phyloP scores from a whole-genome alignment of 2,113 vertebrate species.

The Phoxinus phoxinus region DNA sequence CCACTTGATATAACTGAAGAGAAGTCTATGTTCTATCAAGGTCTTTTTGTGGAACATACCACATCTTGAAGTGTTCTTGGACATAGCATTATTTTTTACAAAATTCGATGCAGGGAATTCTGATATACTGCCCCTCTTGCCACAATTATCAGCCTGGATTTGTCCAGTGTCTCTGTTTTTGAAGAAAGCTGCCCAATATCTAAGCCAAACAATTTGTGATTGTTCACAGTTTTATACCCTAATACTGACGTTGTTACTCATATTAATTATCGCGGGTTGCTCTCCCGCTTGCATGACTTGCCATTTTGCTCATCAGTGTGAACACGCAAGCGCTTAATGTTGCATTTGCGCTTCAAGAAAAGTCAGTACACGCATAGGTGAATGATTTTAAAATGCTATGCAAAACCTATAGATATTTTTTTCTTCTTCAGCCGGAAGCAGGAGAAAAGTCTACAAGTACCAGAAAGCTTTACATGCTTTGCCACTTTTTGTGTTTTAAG shows the following conservation, averaged over 20 bases:
- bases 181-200: slow-evolving; percentile 32
- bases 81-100: neutral
- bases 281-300: slow-evolving; percentile 1
- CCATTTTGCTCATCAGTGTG: neutral
- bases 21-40: slow-evolving; percentile 12
- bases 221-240: neutral
- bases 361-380: neutral
- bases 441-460: neutral
- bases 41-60: slow-evolving; percentile 22
- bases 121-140: slow-evolving; percentile 18
- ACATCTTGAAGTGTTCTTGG: slow-evolving; percentile 20
- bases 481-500: neutral
- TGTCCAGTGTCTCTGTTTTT: neutral
- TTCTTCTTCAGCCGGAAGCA: neutral
- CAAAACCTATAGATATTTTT: slow-evolving; percentile 32
- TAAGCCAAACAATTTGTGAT: slow-evolving; percentile 2
- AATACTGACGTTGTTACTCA: neutral
- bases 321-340: neutral
- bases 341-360: slow-evolving; percentile 15
- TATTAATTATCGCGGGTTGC: neutral
- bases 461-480: neutral
- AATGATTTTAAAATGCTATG: slow-evolving; percentile 43
- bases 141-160: neutral
- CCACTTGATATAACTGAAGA: slow-evolving; percentile 50
- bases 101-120: slow-evolving; percentile 17